Evolutionary conservation across 2,888 invertebrate species (phyloP).

Genomic region (Argyresthia goedartella): DNA sequence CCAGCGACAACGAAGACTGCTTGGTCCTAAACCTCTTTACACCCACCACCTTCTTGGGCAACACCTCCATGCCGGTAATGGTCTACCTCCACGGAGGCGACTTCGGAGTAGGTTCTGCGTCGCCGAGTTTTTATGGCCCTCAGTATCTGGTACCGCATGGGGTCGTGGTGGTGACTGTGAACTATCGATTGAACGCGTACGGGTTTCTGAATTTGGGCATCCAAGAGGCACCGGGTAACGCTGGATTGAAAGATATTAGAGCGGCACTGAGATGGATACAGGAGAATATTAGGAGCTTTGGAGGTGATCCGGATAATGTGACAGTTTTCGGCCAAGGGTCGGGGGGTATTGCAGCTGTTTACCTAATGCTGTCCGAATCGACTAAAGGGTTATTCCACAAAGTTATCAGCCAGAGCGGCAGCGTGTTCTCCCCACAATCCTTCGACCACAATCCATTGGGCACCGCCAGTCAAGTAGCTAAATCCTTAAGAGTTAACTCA

Average conservation of each 20-base stretch:
- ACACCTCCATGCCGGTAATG: constrained; percentile 45
- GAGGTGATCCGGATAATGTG: constrained; percentile 51
- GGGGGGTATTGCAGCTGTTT: constrained; percentile 52
- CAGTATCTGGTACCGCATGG: constrained; percentile 53
- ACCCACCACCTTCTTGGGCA: constrained; percentile 26
- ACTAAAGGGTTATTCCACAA: constrained; percentile 51
- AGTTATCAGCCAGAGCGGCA: constrained; percentile 53
- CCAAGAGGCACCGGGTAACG: constrained; percentile 55
- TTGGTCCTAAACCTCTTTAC: constrained; percentile 53
- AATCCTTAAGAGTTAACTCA: constrained; percentile 39
- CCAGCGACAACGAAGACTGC: constrained; percentile 60
- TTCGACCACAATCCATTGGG: constrained; percentile 38
- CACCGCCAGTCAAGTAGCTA: constrained; percentile 51
- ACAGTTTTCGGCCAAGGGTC: constrained; percentile 60
- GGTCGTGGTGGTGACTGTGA: constrained; percentile 56
- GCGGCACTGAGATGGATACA: constrained; percentile 56
- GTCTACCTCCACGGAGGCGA: constrained; percentile 64
- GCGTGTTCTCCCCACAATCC: constrained; percentile 42
- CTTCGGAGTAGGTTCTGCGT: constrained; percentile 54
- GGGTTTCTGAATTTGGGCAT: constrained; percentile 56
- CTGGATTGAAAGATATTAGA: constrained; percentile 58
- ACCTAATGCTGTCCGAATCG: constrained; percentile 44
- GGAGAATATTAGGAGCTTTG: constrained; percentile 44
- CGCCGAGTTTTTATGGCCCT: constrained; percentile 50
- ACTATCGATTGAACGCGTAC: constrained; percentile 58